Percentiles rank a stretch among this genome's conserved stretches.
Conservation (phyloP, 2,888 invertebrate genomes). For the Andrena flavipes region DNA sequence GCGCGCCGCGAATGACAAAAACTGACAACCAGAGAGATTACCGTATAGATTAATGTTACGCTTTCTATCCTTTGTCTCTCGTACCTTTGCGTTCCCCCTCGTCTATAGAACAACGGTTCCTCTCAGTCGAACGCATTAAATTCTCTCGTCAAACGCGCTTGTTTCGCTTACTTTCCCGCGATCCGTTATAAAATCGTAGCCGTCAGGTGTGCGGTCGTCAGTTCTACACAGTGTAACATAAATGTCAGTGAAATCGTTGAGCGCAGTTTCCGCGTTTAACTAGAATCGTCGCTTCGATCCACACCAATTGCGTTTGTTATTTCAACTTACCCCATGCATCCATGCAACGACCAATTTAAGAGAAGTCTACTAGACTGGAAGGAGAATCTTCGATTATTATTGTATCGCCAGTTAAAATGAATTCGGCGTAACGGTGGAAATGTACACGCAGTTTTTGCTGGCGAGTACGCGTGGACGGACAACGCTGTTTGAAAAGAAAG, state of each 20-base stretch:
- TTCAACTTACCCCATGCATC: no score
- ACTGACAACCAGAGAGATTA: constrained; percentile 52
- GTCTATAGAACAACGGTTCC: background rate
- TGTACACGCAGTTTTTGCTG: background rate
- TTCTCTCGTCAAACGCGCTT: constrained; percentile 1
- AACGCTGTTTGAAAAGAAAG: constrained; percentile 23
- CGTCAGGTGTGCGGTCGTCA: no score
- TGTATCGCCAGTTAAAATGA: background rate
- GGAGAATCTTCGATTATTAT: background rate
- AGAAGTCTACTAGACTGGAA: no score
- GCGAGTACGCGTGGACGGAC: background rate
- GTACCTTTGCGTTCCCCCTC: background rate
- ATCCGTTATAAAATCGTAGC: background rate
- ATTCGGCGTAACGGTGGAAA: background rate
- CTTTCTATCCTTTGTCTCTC: constrained; percentile 24
- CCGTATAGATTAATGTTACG: constrained; percentile 31
- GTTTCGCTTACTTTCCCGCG: constrained; percentile 1
- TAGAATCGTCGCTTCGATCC: background rate
- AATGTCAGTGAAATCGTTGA: background rate
- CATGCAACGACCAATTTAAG: no score
- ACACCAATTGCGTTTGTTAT: no score
- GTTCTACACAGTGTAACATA: background rate
- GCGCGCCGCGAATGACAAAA: constrained; percentile 44
- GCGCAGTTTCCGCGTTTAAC: background rate
- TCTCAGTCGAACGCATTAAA: constrained; percentile 7